phyloP scores from a whole-genome alignment of 2,113 vertebrate species.

The Datnioides undecimradiatus region DNA sequence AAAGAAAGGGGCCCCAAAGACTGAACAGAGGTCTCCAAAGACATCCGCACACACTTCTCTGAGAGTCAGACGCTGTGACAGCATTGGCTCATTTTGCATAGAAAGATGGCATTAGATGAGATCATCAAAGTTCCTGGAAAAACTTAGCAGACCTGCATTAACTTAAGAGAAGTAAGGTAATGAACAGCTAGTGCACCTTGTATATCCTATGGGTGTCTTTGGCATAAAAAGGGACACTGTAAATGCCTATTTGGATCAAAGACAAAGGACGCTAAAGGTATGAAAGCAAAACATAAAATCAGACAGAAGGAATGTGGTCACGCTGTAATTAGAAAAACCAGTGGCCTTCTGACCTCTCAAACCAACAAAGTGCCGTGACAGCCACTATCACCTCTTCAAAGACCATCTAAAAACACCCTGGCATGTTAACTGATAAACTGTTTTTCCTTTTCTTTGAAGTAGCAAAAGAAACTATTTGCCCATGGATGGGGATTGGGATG shows the following conservation, averaged over 20 bases:
- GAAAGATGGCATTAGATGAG: constrained; percentile 20
- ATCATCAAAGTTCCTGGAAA: constrained; percentile 22
- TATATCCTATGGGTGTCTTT: not conserved
- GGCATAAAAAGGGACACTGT: constrained; percentile 15
- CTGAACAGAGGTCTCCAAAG: constrained; percentile 52
- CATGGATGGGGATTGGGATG: constrained; percentile 3
- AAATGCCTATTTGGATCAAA: constrained; percentile 26
- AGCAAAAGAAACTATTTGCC: constrained; percentile 31
- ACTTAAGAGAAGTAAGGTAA: constrained; percentile 14
- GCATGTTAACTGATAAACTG: constrained; percentile 70
- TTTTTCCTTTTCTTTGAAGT: constrained; percentile 70
- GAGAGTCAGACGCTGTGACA: constrained; percentile 56
- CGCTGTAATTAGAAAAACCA: constrained; percentile 77
- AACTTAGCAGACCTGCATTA: constrained; percentile 32
- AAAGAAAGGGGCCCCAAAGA: constrained; percentile 31
- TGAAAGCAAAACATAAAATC: constrained; percentile 49
- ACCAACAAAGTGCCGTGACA: constrained; percentile 61
- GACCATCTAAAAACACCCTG: constrained; percentile 54
- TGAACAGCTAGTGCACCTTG: constrained; percentile 8
- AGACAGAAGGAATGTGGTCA: constrained; percentile 75
- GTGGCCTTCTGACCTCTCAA: constrained; percentile 69
- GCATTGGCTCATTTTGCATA: constrained; percentile 34
- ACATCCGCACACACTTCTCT: constrained; percentile 49
- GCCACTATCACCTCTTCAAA: constrained; percentile 69
- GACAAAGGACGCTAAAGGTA: constrained; percentile 32